phyloP scores from a whole-genome alignment of 1,140 invertebrate genomes.

The Drosophila watanabei region DNA sequence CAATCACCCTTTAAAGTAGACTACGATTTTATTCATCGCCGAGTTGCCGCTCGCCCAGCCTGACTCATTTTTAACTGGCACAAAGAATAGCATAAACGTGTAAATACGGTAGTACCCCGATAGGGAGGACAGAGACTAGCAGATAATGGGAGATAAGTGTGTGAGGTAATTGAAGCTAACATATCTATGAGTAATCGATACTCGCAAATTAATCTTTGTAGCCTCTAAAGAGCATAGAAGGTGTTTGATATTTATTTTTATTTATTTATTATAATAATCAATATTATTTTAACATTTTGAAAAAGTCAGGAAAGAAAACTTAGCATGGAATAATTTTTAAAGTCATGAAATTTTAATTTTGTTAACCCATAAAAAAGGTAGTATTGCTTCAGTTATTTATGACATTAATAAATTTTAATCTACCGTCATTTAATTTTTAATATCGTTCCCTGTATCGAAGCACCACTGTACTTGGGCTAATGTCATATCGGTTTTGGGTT shows the following conservation, averaged over 20 bases:
- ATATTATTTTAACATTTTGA: too few relatives aligned
- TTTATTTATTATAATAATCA: too few relatives aligned
- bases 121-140: not conserved
- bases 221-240: too few relatives aligned
- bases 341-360: too few relatives aligned
- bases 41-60: conserved; percentile 24
- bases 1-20: conserved; percentile 54
- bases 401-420: not conserved
- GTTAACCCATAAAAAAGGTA: too few relatives aligned
- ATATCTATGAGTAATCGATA: not conserved
- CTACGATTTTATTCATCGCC: conserved; percentile 48
- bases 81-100: conserved; percentile 34
- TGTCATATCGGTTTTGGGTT: conserved; percentile 67
- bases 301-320: too few relatives aligned
- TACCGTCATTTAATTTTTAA: not conserved
- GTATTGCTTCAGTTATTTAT: not conserved
- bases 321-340: too few relatives aligned
- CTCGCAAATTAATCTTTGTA: too few relatives aligned
- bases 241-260: too few relatives aligned
- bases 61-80: conserved; percentile 46
- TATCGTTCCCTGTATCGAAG: not conserved
- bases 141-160: not conserved
- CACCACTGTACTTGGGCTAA: conserved; percentile 61
- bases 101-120: conserved; percentile 25
- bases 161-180: not conserved